Base-by-base conservation (phyloP, 2,888 invertebrate genomes). In the Hartigia nigra region DNA sequence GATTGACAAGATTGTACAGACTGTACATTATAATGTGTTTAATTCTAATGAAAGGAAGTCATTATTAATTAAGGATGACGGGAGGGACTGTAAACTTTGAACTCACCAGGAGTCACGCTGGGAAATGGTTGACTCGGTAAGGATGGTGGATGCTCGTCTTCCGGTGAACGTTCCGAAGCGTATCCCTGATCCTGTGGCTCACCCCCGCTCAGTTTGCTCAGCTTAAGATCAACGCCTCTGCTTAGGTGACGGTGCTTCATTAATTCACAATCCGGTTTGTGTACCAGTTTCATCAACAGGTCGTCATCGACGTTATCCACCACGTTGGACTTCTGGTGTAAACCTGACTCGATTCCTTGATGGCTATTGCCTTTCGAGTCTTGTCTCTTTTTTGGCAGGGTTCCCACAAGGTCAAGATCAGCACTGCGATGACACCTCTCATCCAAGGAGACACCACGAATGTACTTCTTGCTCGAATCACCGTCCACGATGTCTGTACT, bases 121-220 rank as follows among this genome's bases (percentile, higher is more conserved):
- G 95, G 95, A 88, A 95, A 95, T 78, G 94, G 94, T 80, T 89
- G 89, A 74, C 87, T 89, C 11, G 94, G 94, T 79, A 95, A 92
- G 31, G 95, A 94, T 11, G 95, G 95, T 39, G 95, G 95, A 91
- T 94, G 95, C 91, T 96, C 96, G 83, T 96, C 96, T 91, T 96
- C 96, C 1, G 96, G 96, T 1, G 96, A 96, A 74, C 95, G 92
- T 89, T 96, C 96, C 12, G 95, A 95, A 0, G 95, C 96, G 91
- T 96, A 96, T 70, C 96, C 96, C 89, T 96, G 96, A 91, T 96
- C 96, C 84, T 91, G 91, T 12, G 91, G 91, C 78, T 91, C 91
- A 9, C 88, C 88, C 31, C 90, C 88, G 31, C 83, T 82, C 69
- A 91, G 80, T 79, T 89, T 88, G 81, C 86, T 88, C 34, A 90